phyloP scores from a whole-genome alignment of 2,888 invertebrate genomes.

The Acheta domesticus region DNA sequence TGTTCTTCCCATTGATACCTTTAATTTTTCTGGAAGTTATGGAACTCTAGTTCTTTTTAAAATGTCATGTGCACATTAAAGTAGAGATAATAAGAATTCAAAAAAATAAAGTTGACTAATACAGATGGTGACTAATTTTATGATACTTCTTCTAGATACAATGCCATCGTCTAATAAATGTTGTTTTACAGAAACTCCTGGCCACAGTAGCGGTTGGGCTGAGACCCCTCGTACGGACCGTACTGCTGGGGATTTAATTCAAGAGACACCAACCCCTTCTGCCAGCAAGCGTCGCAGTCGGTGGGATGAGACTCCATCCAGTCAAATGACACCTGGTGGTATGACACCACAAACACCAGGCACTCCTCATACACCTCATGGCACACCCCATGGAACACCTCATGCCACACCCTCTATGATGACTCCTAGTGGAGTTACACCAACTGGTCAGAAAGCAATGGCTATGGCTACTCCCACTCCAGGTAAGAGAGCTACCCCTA shows the following conservation, averaged over 20 bases:
- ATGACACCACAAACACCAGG: conserved; percentile 54
- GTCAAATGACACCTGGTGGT: conserved; percentile 49
- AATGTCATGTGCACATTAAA: no score
- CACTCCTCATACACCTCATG: conserved; percentile 69
- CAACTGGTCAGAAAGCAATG: conserved; percentile 94
- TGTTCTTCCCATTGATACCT: no score
- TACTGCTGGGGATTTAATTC: conserved; percentile 63
- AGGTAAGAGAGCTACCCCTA: conserved; percentile 44
- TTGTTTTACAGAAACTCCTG: conserved; percentile 75
- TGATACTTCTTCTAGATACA: no score
- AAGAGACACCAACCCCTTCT: conserved; percentile 92
- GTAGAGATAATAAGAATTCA: no score
- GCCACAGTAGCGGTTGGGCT: conserved; percentile 96
- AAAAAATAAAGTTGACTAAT: no score
- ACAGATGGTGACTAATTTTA: no score
- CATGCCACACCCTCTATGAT: conserved; percentile 63
- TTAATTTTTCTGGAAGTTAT: no score
- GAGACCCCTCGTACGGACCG: conserved; percentile 97
- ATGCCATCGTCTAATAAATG: no score
- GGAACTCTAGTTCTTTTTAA: no score
- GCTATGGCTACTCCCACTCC: conserved; percentile 98
- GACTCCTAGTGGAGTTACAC: conserved; percentile 81
- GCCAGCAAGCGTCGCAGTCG: conserved; percentile 92
- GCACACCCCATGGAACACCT: conserved; percentile 70
- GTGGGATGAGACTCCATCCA: conserved; percentile 97